Conservation (phyloP, 2,797 vertebrate genomes). For the Cygnus olor region DNA sequence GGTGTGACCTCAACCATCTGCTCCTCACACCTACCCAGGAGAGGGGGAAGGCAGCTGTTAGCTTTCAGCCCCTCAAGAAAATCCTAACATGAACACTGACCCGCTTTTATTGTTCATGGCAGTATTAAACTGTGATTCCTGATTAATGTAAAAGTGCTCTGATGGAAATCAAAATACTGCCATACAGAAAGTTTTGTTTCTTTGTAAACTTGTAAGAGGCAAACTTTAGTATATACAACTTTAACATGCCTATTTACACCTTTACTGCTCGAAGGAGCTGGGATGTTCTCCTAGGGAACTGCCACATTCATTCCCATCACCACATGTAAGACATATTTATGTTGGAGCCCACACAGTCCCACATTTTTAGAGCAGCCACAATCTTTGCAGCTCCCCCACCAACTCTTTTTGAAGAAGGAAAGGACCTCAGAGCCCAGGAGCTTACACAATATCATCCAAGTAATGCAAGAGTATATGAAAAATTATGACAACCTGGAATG, state of each 20-base stretch:
- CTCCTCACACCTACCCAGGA: background rate
- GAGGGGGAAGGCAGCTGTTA: accelerated
- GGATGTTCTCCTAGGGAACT: accelerated
- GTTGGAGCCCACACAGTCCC: background rate
- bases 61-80: background rate
- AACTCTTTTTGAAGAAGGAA: background rate
- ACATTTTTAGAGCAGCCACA: background rate
- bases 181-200: background rate
- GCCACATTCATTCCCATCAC: accelerated
- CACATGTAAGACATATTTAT: accelerated
- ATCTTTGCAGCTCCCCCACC: background rate
- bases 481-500: background rate
- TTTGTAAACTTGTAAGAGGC: background rate
- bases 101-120: background rate
- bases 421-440: background rate
- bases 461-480: background rate
- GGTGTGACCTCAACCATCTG: background rate
- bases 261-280: background rate
- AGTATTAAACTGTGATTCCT: background rate
- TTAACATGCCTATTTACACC: background rate
- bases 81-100: accelerated
- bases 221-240: background rate
- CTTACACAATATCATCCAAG: background rate
- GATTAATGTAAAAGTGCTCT: background rate
- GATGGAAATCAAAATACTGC: background rate